A percentile compares a stretch with the other conserved stretches of the same genome.
Conservation (phyloP, 2,113 vertebrate species). For the Agapornis roseicollis region DNA sequence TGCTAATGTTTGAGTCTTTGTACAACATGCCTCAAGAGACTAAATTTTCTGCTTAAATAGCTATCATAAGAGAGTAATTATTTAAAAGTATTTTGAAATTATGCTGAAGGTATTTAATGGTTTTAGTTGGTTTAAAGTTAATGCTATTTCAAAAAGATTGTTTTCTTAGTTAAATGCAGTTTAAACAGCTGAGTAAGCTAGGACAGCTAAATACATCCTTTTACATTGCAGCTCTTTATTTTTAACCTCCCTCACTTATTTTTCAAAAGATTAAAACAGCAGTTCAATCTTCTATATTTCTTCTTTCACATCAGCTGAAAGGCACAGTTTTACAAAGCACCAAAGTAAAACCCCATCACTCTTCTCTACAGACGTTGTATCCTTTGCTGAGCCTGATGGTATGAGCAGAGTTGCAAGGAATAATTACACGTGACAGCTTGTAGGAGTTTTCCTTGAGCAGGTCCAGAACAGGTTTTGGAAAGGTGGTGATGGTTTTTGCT, state of each 20-base stretch:
- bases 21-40: neutral
- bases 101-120: neutral
- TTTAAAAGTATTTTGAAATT: neutral
- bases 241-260: neutral
- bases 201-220: neutral
- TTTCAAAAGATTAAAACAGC: neutral
- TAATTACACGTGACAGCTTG: neutral
- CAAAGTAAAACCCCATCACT: neutral
- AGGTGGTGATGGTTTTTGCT: neutral
- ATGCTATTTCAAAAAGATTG: neutral
- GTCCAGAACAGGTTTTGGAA: neutral
- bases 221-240: neutral
- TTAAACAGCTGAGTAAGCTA: neutral
- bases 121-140: conserved; percentile 25
- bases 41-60: neutral
- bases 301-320: neutral
- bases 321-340: neutral
- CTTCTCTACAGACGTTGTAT: neutral
- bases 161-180: neutral
- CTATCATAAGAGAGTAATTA: neutral
- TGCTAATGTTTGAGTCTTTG: neutral
- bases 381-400: neutral
- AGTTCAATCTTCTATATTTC: neutral
- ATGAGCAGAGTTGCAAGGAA: neutral
- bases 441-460: neutral